A percentile compares a stretch with the other conserved stretches of the same genome.
phyloP scores from a whole-genome alignment of 2,797 vertebrate species.

The Pangasius sanitwongsei region DNA sequence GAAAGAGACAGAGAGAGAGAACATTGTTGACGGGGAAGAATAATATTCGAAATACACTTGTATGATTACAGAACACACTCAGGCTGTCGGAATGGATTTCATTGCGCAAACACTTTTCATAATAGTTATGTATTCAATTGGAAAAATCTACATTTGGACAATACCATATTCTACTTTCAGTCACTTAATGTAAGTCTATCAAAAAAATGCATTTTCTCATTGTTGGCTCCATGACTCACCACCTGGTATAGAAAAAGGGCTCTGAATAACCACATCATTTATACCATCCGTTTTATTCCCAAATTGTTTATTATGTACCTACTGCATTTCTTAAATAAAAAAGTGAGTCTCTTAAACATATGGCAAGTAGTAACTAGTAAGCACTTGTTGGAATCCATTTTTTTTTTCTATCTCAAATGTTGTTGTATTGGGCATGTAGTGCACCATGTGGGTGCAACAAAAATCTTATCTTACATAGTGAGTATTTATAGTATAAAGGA shows the following conservation, averaged over 20 bases:
- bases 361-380: neutral
- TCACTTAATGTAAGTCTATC: neutral
- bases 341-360: neutral
- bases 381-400: neutral
- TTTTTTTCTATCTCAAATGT: neutral
- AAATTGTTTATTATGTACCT: neutral
- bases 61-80: neutral
- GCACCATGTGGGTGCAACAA: conserved; percentile 8
- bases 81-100: neutral
- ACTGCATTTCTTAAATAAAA: neutral
- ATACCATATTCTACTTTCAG: neutral
- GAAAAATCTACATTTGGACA: conserved; percentile 1
- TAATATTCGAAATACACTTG: neutral
- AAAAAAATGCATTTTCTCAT: neutral
- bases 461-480: neutral
- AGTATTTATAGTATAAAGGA: neutral
- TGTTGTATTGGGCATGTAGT: neutral
- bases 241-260: neutral
- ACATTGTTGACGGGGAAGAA: neutral
- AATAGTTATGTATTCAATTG: neutral
- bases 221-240: neutral
- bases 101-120: neutral
- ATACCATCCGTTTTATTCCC: neutral
- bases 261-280: neutral
- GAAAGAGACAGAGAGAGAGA: neutral